A percentile compares a stretch with the other conserved stretches of the same genome.
phyloP scores from a whole-genome alignment of 1,140 invertebrate species.

The Melitaea cinxia region DNA sequence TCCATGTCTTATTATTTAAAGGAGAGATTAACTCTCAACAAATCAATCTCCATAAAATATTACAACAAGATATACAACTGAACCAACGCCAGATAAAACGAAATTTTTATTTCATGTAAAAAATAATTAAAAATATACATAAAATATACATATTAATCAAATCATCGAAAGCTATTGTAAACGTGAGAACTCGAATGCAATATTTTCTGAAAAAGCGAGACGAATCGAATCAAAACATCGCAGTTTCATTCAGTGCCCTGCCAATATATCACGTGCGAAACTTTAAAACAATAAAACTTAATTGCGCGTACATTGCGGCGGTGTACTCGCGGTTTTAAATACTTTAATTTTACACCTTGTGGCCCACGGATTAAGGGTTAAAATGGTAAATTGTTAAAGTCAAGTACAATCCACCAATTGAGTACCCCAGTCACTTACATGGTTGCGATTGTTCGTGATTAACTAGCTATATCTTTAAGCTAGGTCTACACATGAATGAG shows the following conservation, averaged over 20 bases:
- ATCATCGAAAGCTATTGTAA: neutral
- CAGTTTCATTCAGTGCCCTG: conserved; percentile 12
- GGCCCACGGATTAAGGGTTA: neutral
- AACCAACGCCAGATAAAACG: too few relatives aligned
- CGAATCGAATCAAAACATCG: conserved; percentile 14
- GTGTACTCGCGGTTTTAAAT: neutral
- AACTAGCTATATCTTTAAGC: neutral
- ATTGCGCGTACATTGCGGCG: conserved; percentile 2
- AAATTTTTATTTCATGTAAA: neutral
- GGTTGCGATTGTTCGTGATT: neutral
- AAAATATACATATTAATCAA: neutral
- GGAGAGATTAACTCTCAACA: too few relatives aligned
- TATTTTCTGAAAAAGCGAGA: neutral
- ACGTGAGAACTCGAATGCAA: neutral
- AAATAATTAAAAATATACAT: neutral
- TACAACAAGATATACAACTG: too few relatives aligned
- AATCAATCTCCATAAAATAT: too few relatives aligned
- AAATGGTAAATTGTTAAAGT: neutral
- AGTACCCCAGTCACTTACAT: neutral
- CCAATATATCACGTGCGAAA: conserved; percentile 15
- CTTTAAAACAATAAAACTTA: conserved; percentile 15
- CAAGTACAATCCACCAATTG: neutral
- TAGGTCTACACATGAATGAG: neutral
- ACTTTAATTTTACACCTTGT: neutral
- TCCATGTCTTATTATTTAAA: too few relatives aligned